Conservation (phyloP, 2,113 vertebrate genomes). For the Sclerurus mexicanus region DNA sequence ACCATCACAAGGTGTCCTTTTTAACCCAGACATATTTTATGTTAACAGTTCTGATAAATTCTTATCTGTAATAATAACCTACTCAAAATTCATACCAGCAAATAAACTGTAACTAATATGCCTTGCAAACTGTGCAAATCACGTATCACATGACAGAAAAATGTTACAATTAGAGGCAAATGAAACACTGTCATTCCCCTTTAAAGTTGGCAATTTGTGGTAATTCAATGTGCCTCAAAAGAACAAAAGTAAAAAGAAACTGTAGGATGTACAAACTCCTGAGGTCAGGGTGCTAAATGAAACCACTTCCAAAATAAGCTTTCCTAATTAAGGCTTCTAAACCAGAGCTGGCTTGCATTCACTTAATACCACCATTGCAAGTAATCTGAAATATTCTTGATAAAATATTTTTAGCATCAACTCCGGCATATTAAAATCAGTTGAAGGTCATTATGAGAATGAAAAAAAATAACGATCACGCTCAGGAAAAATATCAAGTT, state of each 20-base stretch:
- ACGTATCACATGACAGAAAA: neutral
- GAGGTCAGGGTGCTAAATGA: slow-evolving; percentile 54
- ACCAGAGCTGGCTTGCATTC: slow-evolving; percentile 49
- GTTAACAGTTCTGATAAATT: neutral
- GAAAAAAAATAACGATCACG: neutral
- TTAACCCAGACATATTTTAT: neutral
- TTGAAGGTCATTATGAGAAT: slow-evolving; percentile 57
- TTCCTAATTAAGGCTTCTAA: slow-evolving; percentile 63
- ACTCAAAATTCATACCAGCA: neutral
- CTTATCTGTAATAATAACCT: neutral
- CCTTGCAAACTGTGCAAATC: neutral
- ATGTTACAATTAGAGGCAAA: neutral
- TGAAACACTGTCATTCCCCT: neutral
- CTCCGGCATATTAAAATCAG: neutral
- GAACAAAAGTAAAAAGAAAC: neutral
- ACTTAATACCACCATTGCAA: slow-evolving; percentile 53
- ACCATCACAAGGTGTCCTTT: neutral
- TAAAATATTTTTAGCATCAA: slow-evolving; percentile 67
- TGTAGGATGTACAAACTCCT: neutral
- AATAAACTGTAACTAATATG: neutral
- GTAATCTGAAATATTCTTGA: slow-evolving; percentile 67
- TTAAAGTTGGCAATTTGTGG: neutral
- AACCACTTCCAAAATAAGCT: slow-evolving; percentile 66
- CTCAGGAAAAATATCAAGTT: neutral
- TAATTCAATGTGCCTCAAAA: neutral